Percentiles rank a stretch among this genome's conserved stretches.
Conservation (phyloP, 2,888 invertebrate species). For the Myathropa florea region DNA sequence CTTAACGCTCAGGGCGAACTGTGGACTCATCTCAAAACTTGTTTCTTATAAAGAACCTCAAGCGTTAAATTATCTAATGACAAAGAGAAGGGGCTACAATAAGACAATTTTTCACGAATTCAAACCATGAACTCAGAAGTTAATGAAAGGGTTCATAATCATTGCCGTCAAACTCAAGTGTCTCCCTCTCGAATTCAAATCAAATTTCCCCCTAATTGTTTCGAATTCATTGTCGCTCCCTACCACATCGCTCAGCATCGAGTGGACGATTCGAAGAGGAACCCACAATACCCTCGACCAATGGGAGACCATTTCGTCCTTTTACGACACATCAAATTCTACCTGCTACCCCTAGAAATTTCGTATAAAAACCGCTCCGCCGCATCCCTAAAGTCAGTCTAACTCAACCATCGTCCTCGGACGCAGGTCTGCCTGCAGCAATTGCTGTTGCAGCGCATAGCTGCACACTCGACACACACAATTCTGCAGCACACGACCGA, state of each 20-base stretch:
- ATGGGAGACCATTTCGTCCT: conserved; percentile 15
- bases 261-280: not conserved
- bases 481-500: conserved; percentile 43
- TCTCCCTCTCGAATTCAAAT: not conserved
- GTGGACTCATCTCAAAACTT: not conserved
- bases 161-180: not conserved
- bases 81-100: not conserved
- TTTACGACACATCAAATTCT: not conserved
- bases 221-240: not conserved
- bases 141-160: not conserved
- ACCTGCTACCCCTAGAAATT: conserved; percentile 39
- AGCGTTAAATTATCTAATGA: not conserved
- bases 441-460: conserved; percentile 32
- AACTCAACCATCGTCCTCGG: conserved; percentile 56
- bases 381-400: conserved; percentile 57
- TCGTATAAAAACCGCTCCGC: conserved; percentile 57
- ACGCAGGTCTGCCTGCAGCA: conserved; percentile 29
- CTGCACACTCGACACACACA: no score
- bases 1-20: no score
- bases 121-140: not conserved
- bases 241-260: not conserved
- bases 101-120: not conserved
- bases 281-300: conserved; percentile 2
- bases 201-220: not conserved
- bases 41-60: not conserved